Evolutionary conservation across 1,140 invertebrate species (phyloP).

Genomic region (Heliconius nattereri): DNA sequence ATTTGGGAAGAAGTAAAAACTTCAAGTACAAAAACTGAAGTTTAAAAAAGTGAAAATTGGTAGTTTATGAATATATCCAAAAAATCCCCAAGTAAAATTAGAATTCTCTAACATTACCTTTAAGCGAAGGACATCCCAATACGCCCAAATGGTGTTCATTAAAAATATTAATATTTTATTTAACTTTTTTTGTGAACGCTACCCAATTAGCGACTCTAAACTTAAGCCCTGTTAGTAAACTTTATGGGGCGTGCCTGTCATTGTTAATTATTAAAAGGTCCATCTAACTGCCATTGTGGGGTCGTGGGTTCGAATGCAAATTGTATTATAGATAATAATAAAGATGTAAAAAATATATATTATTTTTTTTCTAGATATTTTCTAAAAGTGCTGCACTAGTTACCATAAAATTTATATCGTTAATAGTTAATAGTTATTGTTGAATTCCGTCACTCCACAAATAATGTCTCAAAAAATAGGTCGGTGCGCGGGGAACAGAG

Average conservation of each 20-base stretch:
- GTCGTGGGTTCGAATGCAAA: not conserved
- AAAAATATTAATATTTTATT: not conserved
- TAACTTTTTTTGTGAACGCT: not conserved
- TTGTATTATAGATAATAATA: not conserved
- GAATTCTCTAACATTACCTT: no score
- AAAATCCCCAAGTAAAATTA: no score
- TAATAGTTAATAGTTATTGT: no score
- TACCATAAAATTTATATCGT: not conserved
- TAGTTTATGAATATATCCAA: no score
- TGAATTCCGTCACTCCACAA: not conserved
- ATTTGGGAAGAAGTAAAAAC: no score
- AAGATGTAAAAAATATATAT: no score
- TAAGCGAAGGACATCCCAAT: no score
- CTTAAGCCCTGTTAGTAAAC: slow-evolving; percentile 11
- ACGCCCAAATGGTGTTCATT: not conserved
- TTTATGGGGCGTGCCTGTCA: not conserved
- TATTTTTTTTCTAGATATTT: no score
- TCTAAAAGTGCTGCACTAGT: no score
- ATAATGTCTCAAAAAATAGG: not conserved
- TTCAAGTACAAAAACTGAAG: no score
- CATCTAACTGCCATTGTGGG: not conserved
- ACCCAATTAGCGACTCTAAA: slow-evolving; percentile 8
- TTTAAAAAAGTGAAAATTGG: no score
- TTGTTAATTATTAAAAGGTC: not conserved
- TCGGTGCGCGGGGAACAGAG: not conserved